Percentiles rank a stretch among this genome's conserved stretches.
Evolutionary conservation across 2,113 vertebrate species (phyloP).

Genomic region (Corydoras sp.): DNA sequence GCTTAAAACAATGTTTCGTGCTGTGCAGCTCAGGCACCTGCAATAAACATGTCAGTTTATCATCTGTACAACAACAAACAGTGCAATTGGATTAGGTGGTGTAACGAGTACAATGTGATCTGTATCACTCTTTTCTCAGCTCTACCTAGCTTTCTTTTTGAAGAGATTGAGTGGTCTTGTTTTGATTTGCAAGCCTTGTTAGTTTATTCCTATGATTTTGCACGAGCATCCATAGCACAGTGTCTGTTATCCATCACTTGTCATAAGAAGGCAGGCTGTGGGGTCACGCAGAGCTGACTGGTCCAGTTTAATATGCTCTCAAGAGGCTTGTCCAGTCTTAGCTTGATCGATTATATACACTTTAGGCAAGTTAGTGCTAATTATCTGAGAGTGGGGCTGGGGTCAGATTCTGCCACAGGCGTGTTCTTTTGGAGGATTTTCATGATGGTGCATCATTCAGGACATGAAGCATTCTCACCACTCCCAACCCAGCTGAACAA

Average conservation of each 20-base stretch:
- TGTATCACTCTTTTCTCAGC: neutral
- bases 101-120: neutral
- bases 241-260: slow-evolving; percentile 35
- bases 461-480: neutral
- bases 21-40: slow-evolving; percentile 2
- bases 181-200: neutral
- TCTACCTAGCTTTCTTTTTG: neutral
- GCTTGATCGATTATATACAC: slow-evolving; percentile 11
- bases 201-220: neutral
- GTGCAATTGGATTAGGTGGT: neutral
- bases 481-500: slow-evolving; percentile 38
- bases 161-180: neutral
- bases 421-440: slow-evolving; percentile 23
- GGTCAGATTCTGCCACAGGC: slow-evolving; percentile 1
- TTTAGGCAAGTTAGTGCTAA: slow-evolving; percentile 13
- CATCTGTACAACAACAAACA: neutral
- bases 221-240: neutral
- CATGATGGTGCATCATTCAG: slow-evolving; percentile 3
- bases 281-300: slow-evolving; percentile 2
- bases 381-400: neutral
- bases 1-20: slow-evolving; percentile 11
- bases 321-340: neutral
- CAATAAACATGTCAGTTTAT: slow-evolving; percentile 10
- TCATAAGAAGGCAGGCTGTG: slow-evolving; percentile 9
- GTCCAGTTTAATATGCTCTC: neutral